phyloP scores from a whole-genome alignment of 2,888 invertebrate species.

The Crepidodera aurea region DNA sequence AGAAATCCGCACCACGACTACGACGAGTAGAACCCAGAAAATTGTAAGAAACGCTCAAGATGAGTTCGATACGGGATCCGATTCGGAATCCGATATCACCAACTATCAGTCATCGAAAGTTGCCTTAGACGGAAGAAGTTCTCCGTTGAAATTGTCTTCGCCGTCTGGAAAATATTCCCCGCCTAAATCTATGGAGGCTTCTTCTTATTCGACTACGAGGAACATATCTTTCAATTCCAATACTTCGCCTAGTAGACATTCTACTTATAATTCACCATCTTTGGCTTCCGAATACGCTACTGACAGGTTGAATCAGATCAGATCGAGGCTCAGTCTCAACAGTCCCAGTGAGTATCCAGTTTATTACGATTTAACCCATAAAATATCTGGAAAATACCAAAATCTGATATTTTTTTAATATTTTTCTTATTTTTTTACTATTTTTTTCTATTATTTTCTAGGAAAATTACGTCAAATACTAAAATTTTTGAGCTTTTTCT shows the following conservation, averaged over 20 bases:
- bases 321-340: slow-evolving; percentile 67
- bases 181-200: slow-evolving; percentile 58
- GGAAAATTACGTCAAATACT: too few species aligned
- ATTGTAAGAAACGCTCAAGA: slow-evolving; percentile 63
- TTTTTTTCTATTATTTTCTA: too few species aligned
- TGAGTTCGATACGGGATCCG: slow-evolving; percentile 75
- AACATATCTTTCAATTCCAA: slow-evolving; percentile 49
- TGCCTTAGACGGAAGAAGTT: slow-evolving; percentile 37
- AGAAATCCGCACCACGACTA: slow-evolving; percentile 53
- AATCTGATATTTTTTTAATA: too few species aligned
- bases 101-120: slow-evolving; percentile 30
- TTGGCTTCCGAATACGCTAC: slow-evolving; percentile 58
- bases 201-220: slow-evolving; percentile 49
- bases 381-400: too few species aligned
- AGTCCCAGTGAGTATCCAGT: slow-evolving; percentile 53
- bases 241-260: slow-evolving; percentile 59
- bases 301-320: slow-evolving; percentile 68
- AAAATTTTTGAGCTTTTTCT: too few species aligned
- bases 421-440: too few species aligned
- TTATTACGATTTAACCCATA: too few species aligned
- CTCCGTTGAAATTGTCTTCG: slow-evolving; percentile 53
- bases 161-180: slow-evolving; percentile 57
- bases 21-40: slow-evolving; percentile 65
- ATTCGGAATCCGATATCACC: slow-evolving; percentile 69
- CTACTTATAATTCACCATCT: slow-evolving; percentile 52